Conservation (phyloP, 2,113 vertebrate genomes). For the Oceanites oceanicus region DNA sequence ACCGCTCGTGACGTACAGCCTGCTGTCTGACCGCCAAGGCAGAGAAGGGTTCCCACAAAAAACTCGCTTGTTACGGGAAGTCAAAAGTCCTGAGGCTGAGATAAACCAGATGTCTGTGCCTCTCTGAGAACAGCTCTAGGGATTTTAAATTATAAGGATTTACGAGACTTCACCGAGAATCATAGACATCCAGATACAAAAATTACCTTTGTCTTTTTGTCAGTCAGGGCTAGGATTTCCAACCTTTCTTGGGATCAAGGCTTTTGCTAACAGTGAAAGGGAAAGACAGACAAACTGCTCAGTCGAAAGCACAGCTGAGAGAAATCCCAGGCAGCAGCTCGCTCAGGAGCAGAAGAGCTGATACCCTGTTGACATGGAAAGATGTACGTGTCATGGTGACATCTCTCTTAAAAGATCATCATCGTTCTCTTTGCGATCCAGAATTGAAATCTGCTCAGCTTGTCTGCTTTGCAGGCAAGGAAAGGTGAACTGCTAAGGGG, state of each 20-base stretch:
- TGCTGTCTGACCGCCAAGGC: background rate
- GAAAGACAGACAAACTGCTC: background rate
- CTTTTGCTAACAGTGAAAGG: background rate
- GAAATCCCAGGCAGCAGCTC: background rate
- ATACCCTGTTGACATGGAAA: background rate
- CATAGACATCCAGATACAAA: background rate
- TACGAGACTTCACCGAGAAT: background rate
- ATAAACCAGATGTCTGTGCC: background rate
- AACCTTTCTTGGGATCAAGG: background rate
- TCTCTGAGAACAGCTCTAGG: background rate
- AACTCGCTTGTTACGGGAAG: background rate
- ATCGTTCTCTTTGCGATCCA: background rate
- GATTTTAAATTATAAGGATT: background rate
- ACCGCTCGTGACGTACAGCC: background rate
- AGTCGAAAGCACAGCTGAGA: background rate
- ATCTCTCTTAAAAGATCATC: background rate
- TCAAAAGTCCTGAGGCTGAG: background rate
- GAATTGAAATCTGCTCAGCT: background rate
- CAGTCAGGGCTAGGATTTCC: background rate
- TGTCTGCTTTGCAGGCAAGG: background rate
- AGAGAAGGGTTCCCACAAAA: background rate
- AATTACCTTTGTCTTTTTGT: background rate
- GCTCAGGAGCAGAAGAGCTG: background rate
- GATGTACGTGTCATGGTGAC: background rate
- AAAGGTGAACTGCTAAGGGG: background rate